Percentiles rank a stretch among this genome's conserved stretches.
Conservation (phyloP, 2,888 invertebrate genomes). For the Amiota mariae region DNA sequence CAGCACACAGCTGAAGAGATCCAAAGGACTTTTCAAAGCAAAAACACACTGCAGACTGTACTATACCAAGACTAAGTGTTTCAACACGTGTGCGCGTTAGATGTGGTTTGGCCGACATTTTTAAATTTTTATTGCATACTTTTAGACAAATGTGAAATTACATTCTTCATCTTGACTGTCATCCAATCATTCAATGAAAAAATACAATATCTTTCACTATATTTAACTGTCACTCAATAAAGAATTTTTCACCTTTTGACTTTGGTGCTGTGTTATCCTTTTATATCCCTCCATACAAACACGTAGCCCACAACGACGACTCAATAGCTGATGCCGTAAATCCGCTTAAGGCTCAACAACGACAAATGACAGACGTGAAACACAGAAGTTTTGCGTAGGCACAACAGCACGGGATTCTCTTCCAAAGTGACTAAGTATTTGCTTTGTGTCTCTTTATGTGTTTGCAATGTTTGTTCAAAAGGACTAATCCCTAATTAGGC, state of each 20-base stretch:
- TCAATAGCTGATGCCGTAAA: background rate
- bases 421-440: slow-evolving; percentile 27
- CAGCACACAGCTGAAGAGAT: no score
- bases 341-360: slow-evolving; percentile 14
- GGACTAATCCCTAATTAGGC: slow-evolving; percentile 62
- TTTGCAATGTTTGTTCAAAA: slow-evolving; percentile 37
- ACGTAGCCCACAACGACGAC: background rate
- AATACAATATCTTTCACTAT: slow-evolving; percentile 26
- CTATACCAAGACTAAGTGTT: slow-evolving; percentile 29
- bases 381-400: slow-evolving; percentile 18
- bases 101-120: slow-evolving; percentile 33
- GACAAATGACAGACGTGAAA: slow-evolving; percentile 25
- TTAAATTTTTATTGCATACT: slow-evolving; percentile 38
- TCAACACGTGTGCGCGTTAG: slow-evolving; percentile 61
- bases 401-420: background rate
- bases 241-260: slow-evolving; percentile 28
- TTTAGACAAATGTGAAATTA: slow-evolving; percentile 18
- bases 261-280: slow-evolving; percentile 7
- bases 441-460: slow-evolving; percentile 2
- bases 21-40: background rate
- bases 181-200: slow-evolving; percentile 14
- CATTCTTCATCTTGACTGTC: slow-evolving; percentile 11
- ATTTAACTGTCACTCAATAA: slow-evolving; percentile 16
- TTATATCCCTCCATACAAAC: background rate
- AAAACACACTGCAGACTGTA: background rate